Evolutionary conservation across 1,140 invertebrate species (phyloP).

Genomic region (Gonatopus flavifemur): DNA sequence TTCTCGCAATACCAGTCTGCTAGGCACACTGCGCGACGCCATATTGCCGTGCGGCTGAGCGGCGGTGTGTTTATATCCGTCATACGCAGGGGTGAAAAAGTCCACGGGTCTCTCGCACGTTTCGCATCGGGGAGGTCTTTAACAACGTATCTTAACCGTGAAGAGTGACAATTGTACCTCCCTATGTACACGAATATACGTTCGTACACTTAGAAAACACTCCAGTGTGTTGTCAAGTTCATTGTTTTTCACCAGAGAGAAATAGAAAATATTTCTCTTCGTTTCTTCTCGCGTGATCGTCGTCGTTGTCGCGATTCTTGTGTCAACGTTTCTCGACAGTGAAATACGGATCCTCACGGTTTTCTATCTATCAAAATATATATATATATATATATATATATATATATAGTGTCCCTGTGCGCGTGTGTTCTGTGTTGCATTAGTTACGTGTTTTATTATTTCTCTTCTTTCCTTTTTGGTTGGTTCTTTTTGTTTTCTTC

Average conservation of each 20-base stretch:
- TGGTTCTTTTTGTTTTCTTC: no score
- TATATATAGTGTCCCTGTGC: no score
- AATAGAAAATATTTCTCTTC: no score
- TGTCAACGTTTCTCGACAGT: not conserved
- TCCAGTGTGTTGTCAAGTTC: no score
- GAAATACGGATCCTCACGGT: no score
- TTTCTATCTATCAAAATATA: no score
- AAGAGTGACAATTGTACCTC: slow-evolving; percentile 23
- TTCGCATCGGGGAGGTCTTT: slow-evolving; percentile 30
- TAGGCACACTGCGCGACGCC: slow-evolving; percentile 44
- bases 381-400: no score
- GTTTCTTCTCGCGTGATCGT: slow-evolving; percentile 2
- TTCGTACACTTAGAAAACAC: no score
- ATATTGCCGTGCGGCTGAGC: slow-evolving; percentile 42
- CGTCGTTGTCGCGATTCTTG: not conserved
- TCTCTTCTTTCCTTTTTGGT: not conserved
- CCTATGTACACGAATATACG: no score
- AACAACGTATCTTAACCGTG: slow-evolving; percentile 16
- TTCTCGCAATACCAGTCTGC: slow-evolving; percentile 35
- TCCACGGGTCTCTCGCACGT: slow-evolving; percentile 34
- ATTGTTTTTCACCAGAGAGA: no score
- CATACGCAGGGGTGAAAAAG: slow-evolving; percentile 25
- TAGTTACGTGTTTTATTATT: no score
- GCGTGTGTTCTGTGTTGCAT: no score
- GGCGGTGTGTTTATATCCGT: slow-evolving; percentile 48